Conservation (phyloP, 2,888 invertebrate species). For the Cerceris rybyensis region DNA sequence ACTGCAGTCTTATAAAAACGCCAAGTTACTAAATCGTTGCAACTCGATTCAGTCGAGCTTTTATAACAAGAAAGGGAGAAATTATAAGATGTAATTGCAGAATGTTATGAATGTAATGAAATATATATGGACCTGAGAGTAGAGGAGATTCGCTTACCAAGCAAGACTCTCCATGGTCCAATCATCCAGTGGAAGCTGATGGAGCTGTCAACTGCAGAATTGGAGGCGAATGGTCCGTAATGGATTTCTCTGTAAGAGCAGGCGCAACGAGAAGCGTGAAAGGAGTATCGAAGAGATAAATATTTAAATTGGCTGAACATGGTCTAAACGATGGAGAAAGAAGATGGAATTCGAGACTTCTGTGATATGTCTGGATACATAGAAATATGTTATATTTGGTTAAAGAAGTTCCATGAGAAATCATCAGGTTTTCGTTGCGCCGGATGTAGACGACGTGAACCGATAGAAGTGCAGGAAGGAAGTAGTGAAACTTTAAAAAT, state of each 20-base stretch:
- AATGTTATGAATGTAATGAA: slow-evolving; percentile 21
- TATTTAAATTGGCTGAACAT: slow-evolving; percentile 58
- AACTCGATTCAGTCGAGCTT: too few relatives aligned
- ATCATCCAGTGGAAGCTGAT: slow-evolving; percentile 58
- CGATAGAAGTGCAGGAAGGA: neutral
- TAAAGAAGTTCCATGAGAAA: slow-evolving; percentile 6
- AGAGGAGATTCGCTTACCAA: slow-evolving; percentile 54
- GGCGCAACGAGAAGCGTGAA: slow-evolving; percentile 50
- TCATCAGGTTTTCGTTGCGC: neutral
- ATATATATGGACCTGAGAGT: slow-evolving; percentile 29
- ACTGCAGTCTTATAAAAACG: too few relatives aligned
- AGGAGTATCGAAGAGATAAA: slow-evolving; percentile 61
- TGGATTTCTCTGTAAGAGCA: slow-evolving; percentile 59
- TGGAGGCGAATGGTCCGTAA: slow-evolving; percentile 63
- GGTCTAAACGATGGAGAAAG: neutral
- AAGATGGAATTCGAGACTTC: neutral
- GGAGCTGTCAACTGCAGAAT: slow-evolving; percentile 68
- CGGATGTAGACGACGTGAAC: neutral
- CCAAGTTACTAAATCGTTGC: too few relatives aligned
- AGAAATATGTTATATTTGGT: slow-evolving; percentile 7
- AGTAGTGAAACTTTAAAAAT: neutral
- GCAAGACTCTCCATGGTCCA: slow-evolving; percentile 62
- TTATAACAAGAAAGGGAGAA: too few relatives aligned
- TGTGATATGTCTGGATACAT: neutral
- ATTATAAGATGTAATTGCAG: slow-evolving; percentile 42